A percentile compares a stretch with the other conserved stretches of the same genome.
phyloP scores from a whole-genome alignment of 2,113 vertebrate genomes.

The Poecilia latipinna region DNA sequence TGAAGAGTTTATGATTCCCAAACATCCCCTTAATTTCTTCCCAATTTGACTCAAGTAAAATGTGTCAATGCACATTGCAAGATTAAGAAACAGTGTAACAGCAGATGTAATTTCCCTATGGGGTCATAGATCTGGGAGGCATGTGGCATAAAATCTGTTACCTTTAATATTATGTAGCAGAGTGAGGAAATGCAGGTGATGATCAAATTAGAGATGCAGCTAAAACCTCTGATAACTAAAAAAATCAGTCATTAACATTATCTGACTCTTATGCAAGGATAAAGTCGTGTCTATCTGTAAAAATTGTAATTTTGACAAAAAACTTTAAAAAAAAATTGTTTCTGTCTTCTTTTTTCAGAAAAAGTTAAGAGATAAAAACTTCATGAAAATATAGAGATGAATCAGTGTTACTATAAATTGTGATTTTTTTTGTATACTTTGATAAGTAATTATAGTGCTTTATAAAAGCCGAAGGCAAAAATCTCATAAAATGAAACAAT shows the following conservation, averaged over 20 bases:
- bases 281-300: too few species aligned
- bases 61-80: neutral
- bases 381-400: neutral
- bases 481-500: neutral
- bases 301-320: too few species aligned
- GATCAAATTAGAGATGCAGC: neutral
- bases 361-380: neutral
- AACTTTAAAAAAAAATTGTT: neutral
- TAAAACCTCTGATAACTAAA: neutral
- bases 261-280: neutral
- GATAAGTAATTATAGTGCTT: neutral
- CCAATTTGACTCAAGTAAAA: neutral
- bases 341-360: neutral
- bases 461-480: neutral
- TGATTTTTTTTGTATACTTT: neutral
- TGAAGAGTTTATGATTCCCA: too few species aligned
- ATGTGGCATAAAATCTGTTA: neutral
- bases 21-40: neutral
- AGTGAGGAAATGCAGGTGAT: neutral
- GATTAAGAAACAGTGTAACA: neutral
- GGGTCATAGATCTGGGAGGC: neutral
- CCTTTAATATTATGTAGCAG: neutral
- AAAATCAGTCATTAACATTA: neutral
- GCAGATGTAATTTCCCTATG: neutral
- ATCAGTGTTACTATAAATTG: neutral